These are phyloP conservation scores for Muscicapa adusta DNA, from an alignment of 2,113 vertebrate species.

Conservation along the genomic window DNA sequence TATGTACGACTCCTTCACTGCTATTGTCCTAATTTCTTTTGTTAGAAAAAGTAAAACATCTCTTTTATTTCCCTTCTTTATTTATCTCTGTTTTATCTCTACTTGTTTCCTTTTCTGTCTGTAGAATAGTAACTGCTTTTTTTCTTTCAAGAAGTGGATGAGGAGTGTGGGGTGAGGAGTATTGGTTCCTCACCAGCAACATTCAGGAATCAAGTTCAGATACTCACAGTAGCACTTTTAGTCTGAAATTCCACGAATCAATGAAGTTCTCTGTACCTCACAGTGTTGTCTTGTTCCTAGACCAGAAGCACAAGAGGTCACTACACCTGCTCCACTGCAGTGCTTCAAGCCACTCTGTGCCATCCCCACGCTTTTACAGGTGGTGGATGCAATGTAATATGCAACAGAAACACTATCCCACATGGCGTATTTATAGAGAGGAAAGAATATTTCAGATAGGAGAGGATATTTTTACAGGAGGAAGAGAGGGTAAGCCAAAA, in stretches of 20 bases:
- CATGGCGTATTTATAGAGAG: neutral
- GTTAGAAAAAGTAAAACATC: neutral
- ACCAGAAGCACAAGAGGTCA: neutral
- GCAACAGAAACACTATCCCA: neutral
- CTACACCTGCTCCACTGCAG: neutral
- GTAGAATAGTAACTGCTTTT: neutral
- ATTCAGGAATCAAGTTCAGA: neutral
- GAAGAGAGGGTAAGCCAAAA: neutral
- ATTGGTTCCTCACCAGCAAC: neutral
- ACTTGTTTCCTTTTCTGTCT: neutral
- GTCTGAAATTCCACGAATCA: neutral
- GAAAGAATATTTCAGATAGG: neutral
- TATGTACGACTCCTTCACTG: neutral
- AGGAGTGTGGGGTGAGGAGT: neutral
- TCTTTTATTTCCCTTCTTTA: neutral
- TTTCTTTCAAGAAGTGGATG: neutral
- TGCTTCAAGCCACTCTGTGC: accelerated
- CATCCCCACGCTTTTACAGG: accelerated
- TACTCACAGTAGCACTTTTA: neutral
- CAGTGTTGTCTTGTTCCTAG: neutral
- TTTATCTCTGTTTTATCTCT: neutral
- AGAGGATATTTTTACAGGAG: neutral
- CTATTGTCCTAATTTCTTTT: neutral
- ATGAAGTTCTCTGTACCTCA: neutral
- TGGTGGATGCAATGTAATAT: neutral